Evolutionary conservation across 2,888 invertebrate genomes (phyloP).

Genomic region (Alcis repandata): DNA sequence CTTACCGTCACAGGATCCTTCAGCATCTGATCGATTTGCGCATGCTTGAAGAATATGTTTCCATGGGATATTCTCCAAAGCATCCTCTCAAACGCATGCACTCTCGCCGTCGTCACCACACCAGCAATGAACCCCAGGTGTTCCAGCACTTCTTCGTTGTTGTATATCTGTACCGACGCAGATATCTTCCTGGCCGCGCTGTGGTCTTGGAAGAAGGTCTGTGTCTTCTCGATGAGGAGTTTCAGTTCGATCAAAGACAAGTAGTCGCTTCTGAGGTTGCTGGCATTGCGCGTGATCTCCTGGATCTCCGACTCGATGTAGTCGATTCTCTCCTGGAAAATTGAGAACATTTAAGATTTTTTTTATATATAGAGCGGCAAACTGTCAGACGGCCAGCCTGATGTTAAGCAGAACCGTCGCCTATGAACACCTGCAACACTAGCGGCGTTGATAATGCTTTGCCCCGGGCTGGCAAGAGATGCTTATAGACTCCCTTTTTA

Average conservation of each 20-base stretch:
- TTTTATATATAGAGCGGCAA: no score
- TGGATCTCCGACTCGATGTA: constrained; percentile 84
- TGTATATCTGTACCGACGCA: constrained; percentile 77
- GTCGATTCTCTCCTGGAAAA: constrained; percentile 82
- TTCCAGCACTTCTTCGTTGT: constrained; percentile 76
- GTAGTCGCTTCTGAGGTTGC: constrained; percentile 78
- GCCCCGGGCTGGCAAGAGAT: no score
- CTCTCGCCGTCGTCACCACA: constrained; percentile 76
- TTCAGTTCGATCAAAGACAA: constrained; percentile 77
- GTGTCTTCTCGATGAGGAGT: constrained; percentile 78
- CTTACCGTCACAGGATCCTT: constrained; percentile 80
- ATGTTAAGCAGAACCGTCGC: no score
- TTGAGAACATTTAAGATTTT: background rate
- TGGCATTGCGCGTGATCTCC: constrained; percentile 81
- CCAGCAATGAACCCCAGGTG: constrained; percentile 82
- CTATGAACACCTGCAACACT: no score
- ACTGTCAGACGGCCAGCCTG: no score
- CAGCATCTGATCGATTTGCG: constrained; percentile 77
- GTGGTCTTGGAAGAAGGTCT: constrained; percentile 86
- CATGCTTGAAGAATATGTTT: constrained; percentile 82
- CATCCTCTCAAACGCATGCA: constrained; percentile 80
- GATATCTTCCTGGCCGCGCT: constrained; percentile 86
- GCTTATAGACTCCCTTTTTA: no score
- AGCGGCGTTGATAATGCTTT: no score
- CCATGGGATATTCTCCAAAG: constrained; percentile 84